Percentiles rank a stretch among this genome's conserved stretches.
phyloP scores from a whole-genome alignment of 1,140 invertebrate species.

The Tetragonula clypearis region DNA sequence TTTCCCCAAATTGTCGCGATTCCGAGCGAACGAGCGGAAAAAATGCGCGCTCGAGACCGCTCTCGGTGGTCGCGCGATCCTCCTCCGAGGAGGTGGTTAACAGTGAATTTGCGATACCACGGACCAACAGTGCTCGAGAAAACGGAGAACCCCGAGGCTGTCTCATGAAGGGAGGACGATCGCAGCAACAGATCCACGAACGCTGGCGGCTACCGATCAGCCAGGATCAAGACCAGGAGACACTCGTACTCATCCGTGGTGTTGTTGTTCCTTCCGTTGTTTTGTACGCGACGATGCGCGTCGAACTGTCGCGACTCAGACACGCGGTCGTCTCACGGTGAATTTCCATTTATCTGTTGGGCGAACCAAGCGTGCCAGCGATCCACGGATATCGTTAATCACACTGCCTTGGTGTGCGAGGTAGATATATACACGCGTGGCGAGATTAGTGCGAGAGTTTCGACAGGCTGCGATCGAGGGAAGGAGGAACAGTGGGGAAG shows the following conservation, averaged over 20 bases:
- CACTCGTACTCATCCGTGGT: neutral
- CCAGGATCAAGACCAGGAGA: neutral
- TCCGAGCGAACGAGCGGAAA: slow-evolving; percentile 8
- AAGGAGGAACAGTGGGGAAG: neutral
- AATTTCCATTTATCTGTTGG: neutral
- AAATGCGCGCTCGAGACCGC: slow-evolving; percentile 46
- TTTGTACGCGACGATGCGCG: neutral
- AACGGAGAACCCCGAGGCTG: neutral
- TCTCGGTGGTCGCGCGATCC: neutral
- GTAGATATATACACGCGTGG: slow-evolving; percentile 15
- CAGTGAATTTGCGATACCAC: slow-evolving; percentile 24
- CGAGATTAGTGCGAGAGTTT: neutral
- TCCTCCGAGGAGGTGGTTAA: neutral
- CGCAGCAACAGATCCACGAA: neutral
- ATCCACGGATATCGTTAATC: slow-evolving; percentile 28
- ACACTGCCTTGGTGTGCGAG: slow-evolving; percentile 49
- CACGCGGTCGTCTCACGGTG: neutral
- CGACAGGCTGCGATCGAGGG: neutral
- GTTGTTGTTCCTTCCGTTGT: slow-evolving; percentile 2
- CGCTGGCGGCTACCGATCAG: neutral
- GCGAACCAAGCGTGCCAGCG: neutral
- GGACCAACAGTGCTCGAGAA: neutral
- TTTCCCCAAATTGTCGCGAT: slow-evolving; percentile 12
- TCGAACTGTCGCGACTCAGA: neutral
- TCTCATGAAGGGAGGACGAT: neutral